Base-by-base conservation (phyloP, 2,888 invertebrate genomes). In the Limnephilus marmoratus region DNA sequence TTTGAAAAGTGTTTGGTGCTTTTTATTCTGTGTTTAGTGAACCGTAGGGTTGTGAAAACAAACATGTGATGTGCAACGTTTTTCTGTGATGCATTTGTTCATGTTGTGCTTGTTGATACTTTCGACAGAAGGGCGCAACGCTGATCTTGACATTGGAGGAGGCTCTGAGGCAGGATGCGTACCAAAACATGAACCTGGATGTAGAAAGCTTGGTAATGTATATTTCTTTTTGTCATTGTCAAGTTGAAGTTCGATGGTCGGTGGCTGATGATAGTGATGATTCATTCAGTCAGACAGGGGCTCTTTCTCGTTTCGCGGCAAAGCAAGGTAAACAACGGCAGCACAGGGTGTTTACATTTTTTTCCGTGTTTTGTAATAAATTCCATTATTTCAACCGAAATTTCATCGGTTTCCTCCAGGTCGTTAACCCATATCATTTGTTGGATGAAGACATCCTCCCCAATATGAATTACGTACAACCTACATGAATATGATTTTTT, bases 111-210 rank as follows among this genome's bases (percentile, higher is more conserved):
- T 81, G 88, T 92, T 89, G 91, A 91, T 85, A 82, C 31, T 89
- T 49, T 81, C 53, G 85, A 37, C 24, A 90, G 45, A 53, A 41
- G 91, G 49, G 49, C 89, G 89, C 81, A 68, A 68, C 90, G 41
- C 41, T 68, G 81, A 81, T 81, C 90, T 68, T 85, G 92, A 91
- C 53, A 85, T 87, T 90, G 93, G 92, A 91, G 91, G 93, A 93
- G 91, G 90, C 81, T 88, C 90, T 45, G 90, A 92, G 90, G 89
- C 91, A 92, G 91, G 96, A 97, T 97, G 97, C 96, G 96, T 96
- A 96, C 96, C 96, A 97, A 97, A 97, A 96, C 97, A 97, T 97
- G 97, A 97, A 96, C 96, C 96, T 96, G 95, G 97, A 97, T 97
- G 97, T 97, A 94, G 97, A 97, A 96, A 97, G 97, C 96, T 97